These are phyloP conservation scores for Otocyon megalotis DNA, from an alignment of 2,113 vertebrate genomes.

Conservation along the genomic window DNA sequence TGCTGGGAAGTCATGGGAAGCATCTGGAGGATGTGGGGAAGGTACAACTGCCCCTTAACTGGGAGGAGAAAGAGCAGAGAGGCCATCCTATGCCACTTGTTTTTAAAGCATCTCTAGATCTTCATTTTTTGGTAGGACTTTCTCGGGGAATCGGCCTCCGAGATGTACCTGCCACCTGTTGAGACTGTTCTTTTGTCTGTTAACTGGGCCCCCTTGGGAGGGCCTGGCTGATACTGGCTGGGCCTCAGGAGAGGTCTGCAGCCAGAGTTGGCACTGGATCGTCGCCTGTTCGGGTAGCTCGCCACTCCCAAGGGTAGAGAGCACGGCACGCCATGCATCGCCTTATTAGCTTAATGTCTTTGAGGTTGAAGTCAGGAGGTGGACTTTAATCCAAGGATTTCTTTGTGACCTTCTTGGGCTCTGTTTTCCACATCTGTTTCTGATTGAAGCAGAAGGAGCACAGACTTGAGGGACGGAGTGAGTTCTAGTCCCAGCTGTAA, in stretches of 20 bases:
- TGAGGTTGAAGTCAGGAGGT: not conserved
- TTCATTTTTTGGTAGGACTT: not conserved
- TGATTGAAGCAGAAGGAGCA: not conserved
- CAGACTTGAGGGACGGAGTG: not conserved
- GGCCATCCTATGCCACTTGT: not conserved
- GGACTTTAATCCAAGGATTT: not conserved
- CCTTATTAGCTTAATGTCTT: not conserved
- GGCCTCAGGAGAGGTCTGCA: not conserved
- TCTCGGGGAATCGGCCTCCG: not conserved
- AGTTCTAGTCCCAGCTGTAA: not conserved
- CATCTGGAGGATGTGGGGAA: not conserved
- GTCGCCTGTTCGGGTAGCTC: not conserved
- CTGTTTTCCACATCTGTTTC: not conserved
- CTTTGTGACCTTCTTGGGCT: not conserved
- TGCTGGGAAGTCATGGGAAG: not conserved
- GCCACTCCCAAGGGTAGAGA: no score
- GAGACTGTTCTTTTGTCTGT: not conserved
- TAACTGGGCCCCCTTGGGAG: not conserved
- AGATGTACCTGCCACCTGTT: not conserved
- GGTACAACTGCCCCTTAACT: not conserved
- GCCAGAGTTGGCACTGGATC: no score
- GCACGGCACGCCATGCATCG: fast-evolving
- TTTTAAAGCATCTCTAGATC: not conserved
- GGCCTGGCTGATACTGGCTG: not conserved
- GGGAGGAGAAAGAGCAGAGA: not conserved